phyloP scores from a whole-genome alignment of 2,113 vertebrate species.

The Himantopus leucocephalus region DNA sequence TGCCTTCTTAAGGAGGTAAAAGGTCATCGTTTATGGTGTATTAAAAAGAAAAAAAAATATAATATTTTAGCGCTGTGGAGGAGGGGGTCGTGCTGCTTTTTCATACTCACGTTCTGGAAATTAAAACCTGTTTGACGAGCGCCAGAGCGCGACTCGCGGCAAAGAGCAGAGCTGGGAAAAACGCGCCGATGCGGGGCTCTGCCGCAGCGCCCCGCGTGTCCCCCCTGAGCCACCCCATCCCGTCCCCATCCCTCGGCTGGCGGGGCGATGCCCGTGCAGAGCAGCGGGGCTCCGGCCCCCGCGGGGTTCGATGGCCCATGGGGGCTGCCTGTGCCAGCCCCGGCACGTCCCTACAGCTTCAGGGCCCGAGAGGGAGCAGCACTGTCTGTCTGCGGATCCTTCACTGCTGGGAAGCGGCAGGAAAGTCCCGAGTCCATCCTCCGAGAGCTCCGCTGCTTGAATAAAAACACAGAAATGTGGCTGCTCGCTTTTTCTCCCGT shows the following conservation, averaged over 20 bases:
- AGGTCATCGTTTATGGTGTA: constrained; percentile 24
- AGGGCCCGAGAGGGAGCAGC: not conserved
- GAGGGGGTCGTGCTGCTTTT: not conserved
- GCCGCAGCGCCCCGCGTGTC: fast-evolving
- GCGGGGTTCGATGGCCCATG: not conserved
- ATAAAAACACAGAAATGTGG: not conserved
- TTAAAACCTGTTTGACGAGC: constrained; percentile 49
- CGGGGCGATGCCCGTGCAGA: fast-evolving
- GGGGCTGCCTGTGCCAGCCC: not conserved
- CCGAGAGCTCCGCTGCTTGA: not conserved
- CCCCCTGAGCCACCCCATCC: fast-evolving
- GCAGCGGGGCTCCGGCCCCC: not conserved
- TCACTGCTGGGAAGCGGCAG: not conserved
- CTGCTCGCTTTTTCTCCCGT: not conserved
- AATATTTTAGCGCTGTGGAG: not conserved
- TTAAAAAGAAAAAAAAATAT: not conserved
- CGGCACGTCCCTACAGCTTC: not conserved
- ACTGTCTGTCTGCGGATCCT: not conserved
- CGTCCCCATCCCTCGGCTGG: not conserved
- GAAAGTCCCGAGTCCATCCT: not conserved
- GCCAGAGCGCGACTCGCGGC: fast-evolving
- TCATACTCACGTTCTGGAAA: not conserved
- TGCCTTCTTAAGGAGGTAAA: constrained; percentile 45
- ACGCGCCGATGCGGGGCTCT: fast-evolving
- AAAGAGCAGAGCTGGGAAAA: not conserved